Conservation (phyloP, 2,113 vertebrate genomes). For the Pogonocichla stellata region DNA sequence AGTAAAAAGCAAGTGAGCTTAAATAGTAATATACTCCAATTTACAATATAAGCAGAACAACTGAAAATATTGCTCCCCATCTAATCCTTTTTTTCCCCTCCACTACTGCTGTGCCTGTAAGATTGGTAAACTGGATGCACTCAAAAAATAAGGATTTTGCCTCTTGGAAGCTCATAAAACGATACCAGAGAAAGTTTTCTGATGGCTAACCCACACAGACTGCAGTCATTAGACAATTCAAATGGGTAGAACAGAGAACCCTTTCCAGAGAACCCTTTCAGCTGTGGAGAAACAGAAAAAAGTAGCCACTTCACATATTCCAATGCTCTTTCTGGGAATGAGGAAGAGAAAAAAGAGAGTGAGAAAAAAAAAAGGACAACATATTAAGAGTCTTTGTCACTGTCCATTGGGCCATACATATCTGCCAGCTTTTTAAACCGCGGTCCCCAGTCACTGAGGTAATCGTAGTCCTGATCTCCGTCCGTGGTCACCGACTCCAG, state of each 20-base stretch:
- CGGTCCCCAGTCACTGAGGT: slow-evolving; percentile 95
- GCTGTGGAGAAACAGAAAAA: slow-evolving; percentile 67
- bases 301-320: slow-evolving; percentile 64
- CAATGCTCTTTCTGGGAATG: slow-evolving; percentile 51
- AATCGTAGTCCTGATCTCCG: slow-evolving; percentile 95
- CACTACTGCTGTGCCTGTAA: slow-evolving; percentile 37
- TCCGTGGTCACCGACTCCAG: slow-evolving; percentile 89
- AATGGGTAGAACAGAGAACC: slow-evolving; percentile 60
- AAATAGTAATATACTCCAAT: slow-evolving; percentile 6
- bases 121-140: slow-evolving; percentile 59
- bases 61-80: slow-evolving; percentile 49
- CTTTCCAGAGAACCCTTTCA: slow-evolving; percentile 40
- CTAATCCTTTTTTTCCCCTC: background rate
- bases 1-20: slow-evolving; percentile 54
- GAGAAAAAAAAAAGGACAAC: slow-evolving; percentile 40
- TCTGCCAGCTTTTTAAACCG: slow-evolving; percentile 95
- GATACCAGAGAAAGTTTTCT: slow-evolving; percentile 70
- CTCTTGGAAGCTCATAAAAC: slow-evolving; percentile 78
- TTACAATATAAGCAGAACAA: slow-evolving; percentile 46
- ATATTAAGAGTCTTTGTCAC: slow-evolving; percentile 88
- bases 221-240: slow-evolving; percentile 64
- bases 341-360: background rate
- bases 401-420: slow-evolving; percentile 90
- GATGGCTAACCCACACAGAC: slow-evolving; percentile 63
- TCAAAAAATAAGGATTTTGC: slow-evolving; percentile 74